These are phyloP conservation scores for Arvicola amphibius DNA, from an alignment of 2,797 vertebrate species.

Conservation along the genomic window DNA sequence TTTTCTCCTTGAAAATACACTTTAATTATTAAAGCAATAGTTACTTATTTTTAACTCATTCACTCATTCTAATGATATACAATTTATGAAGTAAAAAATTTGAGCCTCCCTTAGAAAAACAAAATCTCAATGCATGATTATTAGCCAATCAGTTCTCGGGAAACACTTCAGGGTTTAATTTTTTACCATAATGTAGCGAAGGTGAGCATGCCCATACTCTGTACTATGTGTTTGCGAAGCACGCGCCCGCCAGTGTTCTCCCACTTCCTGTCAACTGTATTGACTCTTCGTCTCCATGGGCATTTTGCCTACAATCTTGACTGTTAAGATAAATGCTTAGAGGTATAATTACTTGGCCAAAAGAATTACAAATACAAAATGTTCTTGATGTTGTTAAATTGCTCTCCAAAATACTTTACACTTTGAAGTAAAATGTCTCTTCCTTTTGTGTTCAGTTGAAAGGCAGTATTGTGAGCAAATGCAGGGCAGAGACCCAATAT, in stretches of 20 bases:
- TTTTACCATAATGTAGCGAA: not conserved
- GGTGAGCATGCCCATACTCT: not conserved
- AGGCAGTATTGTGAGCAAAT: conserved; percentile 52
- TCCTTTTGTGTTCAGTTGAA: conserved; percentile 56
- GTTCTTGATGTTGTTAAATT: conserved; percentile 45
- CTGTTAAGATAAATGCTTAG: conserved; percentile 26
- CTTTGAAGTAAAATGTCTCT: conserved; percentile 56
- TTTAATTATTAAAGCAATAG: conserved; percentile 40
- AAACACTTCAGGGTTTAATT: not conserved
- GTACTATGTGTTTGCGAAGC: not conserved
- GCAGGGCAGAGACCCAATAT: not conserved
- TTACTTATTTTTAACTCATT: conserved; percentile 14
- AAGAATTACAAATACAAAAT: conserved; percentile 60
- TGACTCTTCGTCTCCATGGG: not conserved
- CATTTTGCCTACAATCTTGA: conserved; percentile 13
- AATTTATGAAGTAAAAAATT: conserved; percentile 6
- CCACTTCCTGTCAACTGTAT: not conserved
- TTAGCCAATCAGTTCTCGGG: not conserved
- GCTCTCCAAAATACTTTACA: conserved; percentile 54
- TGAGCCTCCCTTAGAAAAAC: not conserved
- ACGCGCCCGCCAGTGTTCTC: rapidly evolving
- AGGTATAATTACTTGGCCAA: conserved; percentile 23
- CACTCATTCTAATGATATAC: not conserved
- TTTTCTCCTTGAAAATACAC: not conserved
- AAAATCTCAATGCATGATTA: not conserved